Conservation (phyloP, 2,888 invertebrate genomes). For the Dryadula phaetusa region DNA sequence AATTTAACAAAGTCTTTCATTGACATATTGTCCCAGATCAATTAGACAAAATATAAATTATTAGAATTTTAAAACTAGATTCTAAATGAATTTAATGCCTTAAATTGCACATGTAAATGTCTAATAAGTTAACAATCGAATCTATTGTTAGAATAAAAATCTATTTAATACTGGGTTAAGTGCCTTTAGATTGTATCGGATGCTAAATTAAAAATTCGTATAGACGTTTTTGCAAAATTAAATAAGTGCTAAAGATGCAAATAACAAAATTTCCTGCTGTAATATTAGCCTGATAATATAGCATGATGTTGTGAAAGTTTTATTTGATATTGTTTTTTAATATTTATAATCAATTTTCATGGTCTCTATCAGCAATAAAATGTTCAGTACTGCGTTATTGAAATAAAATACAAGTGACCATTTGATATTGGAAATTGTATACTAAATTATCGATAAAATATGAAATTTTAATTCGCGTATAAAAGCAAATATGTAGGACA, state of each 20-base stretch:
- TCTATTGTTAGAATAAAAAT: too few species aligned
- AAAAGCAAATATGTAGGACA: too few species aligned
- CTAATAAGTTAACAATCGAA: too few species aligned
- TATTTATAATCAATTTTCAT: slow-evolving; percentile 30
- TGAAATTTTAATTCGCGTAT: too few species aligned
- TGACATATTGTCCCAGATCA: neutral
- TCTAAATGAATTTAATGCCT: neutral
- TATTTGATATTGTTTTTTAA: slow-evolving; percentile 10
- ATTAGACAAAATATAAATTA: neutral
- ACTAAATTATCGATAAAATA: too few species aligned
- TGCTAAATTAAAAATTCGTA: too few species aligned
- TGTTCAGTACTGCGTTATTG: slow-evolving; percentile 14
- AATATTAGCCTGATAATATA: neutral
- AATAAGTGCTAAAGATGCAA: too few species aligned
- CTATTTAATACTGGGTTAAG: too few species aligned
- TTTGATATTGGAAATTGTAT: neutral
- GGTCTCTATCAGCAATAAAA: slow-evolving; percentile 34
- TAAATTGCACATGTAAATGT: too few species aligned
- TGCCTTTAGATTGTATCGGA: too few species aligned
- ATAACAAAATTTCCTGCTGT: neutral
- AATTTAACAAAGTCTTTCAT: too few species aligned
- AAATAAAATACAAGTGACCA: neutral
- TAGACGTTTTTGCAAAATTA: too few species aligned
- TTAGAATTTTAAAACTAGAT: neutral
- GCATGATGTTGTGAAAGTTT: neutral